Evolutionary conservation across 1,140 invertebrate species (phyloP).

Genomic region (Brachionus manjavacas): DNA sequence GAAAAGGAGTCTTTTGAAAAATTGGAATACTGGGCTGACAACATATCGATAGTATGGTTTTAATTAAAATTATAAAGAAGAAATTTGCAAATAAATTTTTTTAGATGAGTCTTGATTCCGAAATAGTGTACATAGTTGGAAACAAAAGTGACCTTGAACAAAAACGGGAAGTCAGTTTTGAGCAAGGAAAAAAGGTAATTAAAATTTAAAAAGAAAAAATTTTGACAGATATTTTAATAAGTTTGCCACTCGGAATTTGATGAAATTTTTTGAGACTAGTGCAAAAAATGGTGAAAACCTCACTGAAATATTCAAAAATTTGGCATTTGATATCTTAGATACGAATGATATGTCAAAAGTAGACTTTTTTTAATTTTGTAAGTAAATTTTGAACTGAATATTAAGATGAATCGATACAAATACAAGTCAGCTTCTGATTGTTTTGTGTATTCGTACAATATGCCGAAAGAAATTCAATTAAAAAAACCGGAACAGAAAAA

Average conservation of each 20-base stretch:
- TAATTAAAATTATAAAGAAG: background rate
- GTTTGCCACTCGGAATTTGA: constrained; percentile 8
- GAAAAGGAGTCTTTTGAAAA: constrained; percentile 56
- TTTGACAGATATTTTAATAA: background rate
- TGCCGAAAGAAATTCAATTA: constrained; percentile 9
- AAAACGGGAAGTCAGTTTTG: background rate
- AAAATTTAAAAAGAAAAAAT: background rate
- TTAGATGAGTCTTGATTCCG: constrained; percentile 15
- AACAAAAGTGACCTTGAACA: constrained; percentile 41
- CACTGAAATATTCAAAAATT: constrained; percentile 13
- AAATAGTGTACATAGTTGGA: constrained; percentile 33
- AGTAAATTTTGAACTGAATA: background rate
- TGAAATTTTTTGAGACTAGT: constrained; percentile 40
- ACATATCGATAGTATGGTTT: background rate
- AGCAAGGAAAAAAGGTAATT: constrained; percentile 10
- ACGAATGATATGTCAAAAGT: constrained; percentile 23
- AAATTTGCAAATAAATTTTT: background rate
- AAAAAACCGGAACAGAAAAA: background rate
- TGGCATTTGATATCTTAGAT: constrained; percentile 23
- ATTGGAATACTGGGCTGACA: constrained; percentile 55
- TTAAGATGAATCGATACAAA: constrained; percentile 28
- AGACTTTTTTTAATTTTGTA: background rate
- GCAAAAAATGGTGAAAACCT: constrained; percentile 12
- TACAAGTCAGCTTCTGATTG: background rate
- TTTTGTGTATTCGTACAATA: constrained; percentile 36